Conservation (phyloP, 2,113 vertebrate genomes). For the Maccullochella peelii region DNA sequence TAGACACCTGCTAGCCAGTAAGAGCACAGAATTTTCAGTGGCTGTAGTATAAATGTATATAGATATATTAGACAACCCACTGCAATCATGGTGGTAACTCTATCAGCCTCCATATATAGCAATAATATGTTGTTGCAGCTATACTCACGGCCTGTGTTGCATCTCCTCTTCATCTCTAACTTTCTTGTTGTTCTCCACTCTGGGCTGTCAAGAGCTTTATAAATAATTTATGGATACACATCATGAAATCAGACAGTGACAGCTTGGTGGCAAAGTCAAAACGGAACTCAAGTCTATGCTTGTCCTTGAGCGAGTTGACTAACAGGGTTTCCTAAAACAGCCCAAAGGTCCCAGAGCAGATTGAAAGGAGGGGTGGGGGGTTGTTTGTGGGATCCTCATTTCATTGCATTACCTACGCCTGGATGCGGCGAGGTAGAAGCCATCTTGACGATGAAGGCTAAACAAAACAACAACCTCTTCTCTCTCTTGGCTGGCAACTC, state of each 20-base stretch:
- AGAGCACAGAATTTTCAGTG: background rate
- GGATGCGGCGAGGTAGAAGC: slow-evolving; percentile 70
- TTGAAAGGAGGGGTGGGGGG: slow-evolving; percentile 33
- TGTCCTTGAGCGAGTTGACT: slow-evolving; percentile 60
- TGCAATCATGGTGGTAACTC: background rate
- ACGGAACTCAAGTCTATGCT: slow-evolving; percentile 7
- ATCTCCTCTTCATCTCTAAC: background rate
- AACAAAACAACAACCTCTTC: slow-evolving; percentile 66
- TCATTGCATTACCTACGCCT: slow-evolving; percentile 79
- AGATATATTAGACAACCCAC: background rate
- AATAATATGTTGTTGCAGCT: background rate
- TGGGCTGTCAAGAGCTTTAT: slow-evolving; percentile 6
- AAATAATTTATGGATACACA: slow-evolving; percentile 29
- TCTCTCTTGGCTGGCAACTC: slow-evolving; percentile 56
- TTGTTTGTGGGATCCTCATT: slow-evolving; percentile 57
- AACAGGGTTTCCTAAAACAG: slow-evolving; percentile 36
- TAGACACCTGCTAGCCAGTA: background rate
- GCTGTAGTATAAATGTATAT: background rate
- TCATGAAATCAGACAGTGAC: slow-evolving; percentile 29
- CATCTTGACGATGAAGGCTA: slow-evolving; percentile 75
- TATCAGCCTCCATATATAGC: background rate
- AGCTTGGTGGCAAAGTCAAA: slow-evolving; percentile 41
- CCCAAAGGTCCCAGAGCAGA: slow-evolving; percentile 50
- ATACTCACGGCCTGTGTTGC: background rate
- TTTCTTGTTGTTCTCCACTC: slow-evolving; percentile 15